Evolutionary conservation across 2,797 vertebrate species (phyloP), one percentile per base, ranked within the genome.

Genomic region (Rousettus madagascariensis): DNA sequence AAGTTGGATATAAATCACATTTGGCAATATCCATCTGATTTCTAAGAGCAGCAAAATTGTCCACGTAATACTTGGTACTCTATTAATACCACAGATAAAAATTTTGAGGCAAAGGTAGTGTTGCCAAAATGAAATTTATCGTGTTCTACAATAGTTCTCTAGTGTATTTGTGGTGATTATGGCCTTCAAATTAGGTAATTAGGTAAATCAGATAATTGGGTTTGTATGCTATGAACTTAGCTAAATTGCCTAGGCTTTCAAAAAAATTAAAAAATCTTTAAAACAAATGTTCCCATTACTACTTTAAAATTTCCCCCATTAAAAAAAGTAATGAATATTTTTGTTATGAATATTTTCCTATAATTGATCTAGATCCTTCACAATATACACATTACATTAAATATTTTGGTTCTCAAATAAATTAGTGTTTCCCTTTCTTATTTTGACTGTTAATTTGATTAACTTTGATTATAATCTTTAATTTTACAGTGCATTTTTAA

Each of bases 391-490:
- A 43, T 46, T 16, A 55, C 6, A 63, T 33, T 95, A 90, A 96
- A 72, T 33, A 95, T 86, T 82, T 71, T 75, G 66, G 7, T 72
- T 94, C 28, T 91, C 46, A 94, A 69, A 28, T 55, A 92, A 86
- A 84, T 36, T 17, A 10, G 4, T 30, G 75, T 86, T 90, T 68
- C 38, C 4, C 17, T 69, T 86, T 79, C 8, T 3, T 59, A 53
- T 51, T 95, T 96, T 96, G 26, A 80, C 5, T 72, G 28, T 49
- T 80, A 66, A 85, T n/a, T 80, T 82, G 28, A 49, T 61, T 82
- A 74, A 63, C 46, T 77, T 2, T 78, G 17, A 85, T 71, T 90
- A 53, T 22, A 59, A 26, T 41, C 20, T 80, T 90, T 72, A 84
- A 75, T 53, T 93, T 86, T 83, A 66, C 10, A 57, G 26, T 38